Percentiles rank a stretch among this genome's conserved stretches.
Evolutionary conservation across 1,140 invertebrate species (phyloP).

Genomic region (Drosophila tsacasi): DNA sequence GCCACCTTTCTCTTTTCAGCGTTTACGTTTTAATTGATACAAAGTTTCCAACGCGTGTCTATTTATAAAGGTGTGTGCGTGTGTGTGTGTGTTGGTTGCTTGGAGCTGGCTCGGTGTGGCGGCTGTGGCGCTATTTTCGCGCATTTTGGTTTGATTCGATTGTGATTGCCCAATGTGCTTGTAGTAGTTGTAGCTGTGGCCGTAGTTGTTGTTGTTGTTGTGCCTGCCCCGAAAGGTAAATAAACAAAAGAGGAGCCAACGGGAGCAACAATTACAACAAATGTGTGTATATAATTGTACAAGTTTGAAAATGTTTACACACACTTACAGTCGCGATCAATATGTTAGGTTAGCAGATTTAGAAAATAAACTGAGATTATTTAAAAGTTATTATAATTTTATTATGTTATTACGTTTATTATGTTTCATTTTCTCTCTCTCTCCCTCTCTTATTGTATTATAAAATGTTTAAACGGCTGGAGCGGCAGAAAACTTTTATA

Average conservation of each 20-base stretch:
- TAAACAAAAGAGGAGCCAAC: slow-evolving; percentile 68
- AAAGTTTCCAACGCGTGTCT: slow-evolving; percentile 76
- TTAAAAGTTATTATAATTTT: too few relatives aligned
- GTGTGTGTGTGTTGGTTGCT: slow-evolving; percentile 9
- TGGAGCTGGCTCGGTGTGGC: slow-evolving; percentile 21
- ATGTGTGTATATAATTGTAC: slow-evolving; percentile 71
- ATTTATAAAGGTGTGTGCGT: slow-evolving; percentile 63
- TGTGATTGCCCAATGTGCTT: slow-evolving; percentile 69
- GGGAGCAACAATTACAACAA: slow-evolving; percentile 75
- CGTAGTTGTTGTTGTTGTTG: slow-evolving; percentile 51
- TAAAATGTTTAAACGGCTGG: too few relatives aligned
- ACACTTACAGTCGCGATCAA: slow-evolving; percentile 15
- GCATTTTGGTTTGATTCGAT: slow-evolving; percentile 74
- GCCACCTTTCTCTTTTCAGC: slow-evolving; percentile 20
- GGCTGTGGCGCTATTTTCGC: slow-evolving; percentile 71
- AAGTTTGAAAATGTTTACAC: slow-evolving; percentile 67
- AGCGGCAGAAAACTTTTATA: too few relatives aligned
- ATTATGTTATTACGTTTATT: too few relatives aligned
- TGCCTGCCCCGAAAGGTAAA: slow-evolving; percentile 78
- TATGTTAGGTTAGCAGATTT: slow-evolving; percentile 9
- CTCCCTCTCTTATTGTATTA: too few relatives aligned
- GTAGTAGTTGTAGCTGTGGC: slow-evolving; percentile 30
- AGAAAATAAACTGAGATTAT: too few relatives aligned
- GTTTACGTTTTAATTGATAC: slow-evolving; percentile 76
- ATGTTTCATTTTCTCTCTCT: too few relatives aligned